Conservation (phyloP, 1,140 invertebrate genomes). For the Acromyrmex echinatior region DNA sequence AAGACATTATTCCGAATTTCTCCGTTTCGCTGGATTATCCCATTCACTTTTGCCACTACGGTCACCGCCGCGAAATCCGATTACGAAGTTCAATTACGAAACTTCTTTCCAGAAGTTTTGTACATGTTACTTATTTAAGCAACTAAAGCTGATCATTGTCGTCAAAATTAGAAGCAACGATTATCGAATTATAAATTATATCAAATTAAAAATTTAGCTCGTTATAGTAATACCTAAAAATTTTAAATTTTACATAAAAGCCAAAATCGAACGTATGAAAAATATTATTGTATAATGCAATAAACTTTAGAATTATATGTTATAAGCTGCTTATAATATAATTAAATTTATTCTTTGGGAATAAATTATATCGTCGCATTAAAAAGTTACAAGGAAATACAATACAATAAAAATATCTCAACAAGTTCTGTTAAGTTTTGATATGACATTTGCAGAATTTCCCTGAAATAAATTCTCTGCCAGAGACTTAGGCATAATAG, state of each 20-base stretch:
- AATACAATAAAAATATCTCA: neutral
- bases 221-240: no score
- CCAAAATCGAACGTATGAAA: no score
- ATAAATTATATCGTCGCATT: neutral
- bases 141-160: neutral
- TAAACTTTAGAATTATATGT: no score
- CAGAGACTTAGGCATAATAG: neutral
- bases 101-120: neutral
- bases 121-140: conserved; percentile 3
- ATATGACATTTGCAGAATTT: neutral
- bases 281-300: no score
- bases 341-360: no score
- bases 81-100: conserved; percentile 24
- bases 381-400: neutral
- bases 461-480: neutral
- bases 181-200: conserved; percentile 15
- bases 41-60: conserved; percentile 2
- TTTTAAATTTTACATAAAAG: no score
- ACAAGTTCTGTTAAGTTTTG: neutral
- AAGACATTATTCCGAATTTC: conserved; percentile 36
- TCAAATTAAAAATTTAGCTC: neutral
- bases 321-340: no score
- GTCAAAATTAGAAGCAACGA: neutral
- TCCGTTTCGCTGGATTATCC: conserved; percentile 11
- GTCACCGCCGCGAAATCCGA: neutral